Base-by-base conservation (phyloP, 2,113 vertebrate genomes). In the Progne subis region DNA sequence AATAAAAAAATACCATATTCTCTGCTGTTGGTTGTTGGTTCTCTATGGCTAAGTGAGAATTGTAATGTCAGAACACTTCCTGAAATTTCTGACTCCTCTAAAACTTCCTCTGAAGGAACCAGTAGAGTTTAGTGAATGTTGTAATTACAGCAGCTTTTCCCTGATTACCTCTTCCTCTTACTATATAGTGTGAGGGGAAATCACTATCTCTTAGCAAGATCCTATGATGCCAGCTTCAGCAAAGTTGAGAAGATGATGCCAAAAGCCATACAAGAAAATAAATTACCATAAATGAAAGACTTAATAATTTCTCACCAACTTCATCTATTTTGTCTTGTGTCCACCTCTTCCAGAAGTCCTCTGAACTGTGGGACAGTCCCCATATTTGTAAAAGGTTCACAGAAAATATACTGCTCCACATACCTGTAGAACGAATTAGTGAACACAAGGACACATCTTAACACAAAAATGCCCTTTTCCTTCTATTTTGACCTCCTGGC, bases 341-440 rank as follows among this genome's bases (percentile, higher is more conserved):
- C 98, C 98, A 98, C 52, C 87, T 95, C 50, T 97, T 96, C 97
- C 98, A 98, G 96, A 98, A 98, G 83, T 98, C 98, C 34, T 98
- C 98, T 6, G 98, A 98, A 68, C 78, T 97, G 18, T 97, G 97
- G 19, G 97, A 97, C n/a, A 97, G 78, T 47, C 98, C 98, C 98
- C 98, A 98, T 85, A 97, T 98, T 85, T 98, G 98, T 20, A 98
- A 95, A 12, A 98, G 88, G 67, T 98, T 98, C 86, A 98, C 84
- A 59, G 98, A 98, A 96, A 98, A 98, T 92, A 98, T 97, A 63
- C 98, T 98, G 86, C 98, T 98, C 98, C 98, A 98, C 92, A 98
- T 91, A 56, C 98, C 98, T 98, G 71, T 49, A 71, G 60, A 85
- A 49, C 15, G 16, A 90, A 32, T 82, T 60, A 67, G 28, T 18